These are phyloP conservation scores for Mugil cephalus DNA, from an alignment of 2,113 vertebrate genomes.

Conservation along the genomic window DNA sequence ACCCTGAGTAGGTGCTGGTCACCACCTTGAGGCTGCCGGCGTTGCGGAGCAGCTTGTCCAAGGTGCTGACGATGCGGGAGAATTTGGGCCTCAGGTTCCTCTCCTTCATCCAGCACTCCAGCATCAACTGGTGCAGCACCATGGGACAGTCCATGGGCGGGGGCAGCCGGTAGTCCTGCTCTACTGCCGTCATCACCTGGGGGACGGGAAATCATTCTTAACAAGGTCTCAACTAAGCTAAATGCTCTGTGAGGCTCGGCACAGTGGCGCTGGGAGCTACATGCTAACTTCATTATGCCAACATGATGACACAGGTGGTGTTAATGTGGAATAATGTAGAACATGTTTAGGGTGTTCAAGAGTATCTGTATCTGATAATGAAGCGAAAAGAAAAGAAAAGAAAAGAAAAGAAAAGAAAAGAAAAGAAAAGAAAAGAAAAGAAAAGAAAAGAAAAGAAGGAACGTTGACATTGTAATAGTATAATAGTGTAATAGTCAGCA, in stretches of 20 bases:
- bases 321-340: too few species aligned
- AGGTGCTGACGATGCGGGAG: conserved; percentile 95
- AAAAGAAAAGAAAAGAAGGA: too few species aligned
- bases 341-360: too few species aligned
- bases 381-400: too few species aligned
- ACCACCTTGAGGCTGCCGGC: conserved; percentile 98
- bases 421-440: too few species aligned
- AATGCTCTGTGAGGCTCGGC: not conserved
- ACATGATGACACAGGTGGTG: too few species aligned
- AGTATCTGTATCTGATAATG: too few species aligned
- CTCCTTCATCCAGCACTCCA: conserved; percentile 99
- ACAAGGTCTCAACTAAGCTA: not conserved
- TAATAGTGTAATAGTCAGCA: too few species aligned
- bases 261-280: too few species aligned
- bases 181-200: conserved; percentile 98
- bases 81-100: conserved; percentile 97
- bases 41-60: conserved; percentile 98
- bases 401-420: too few species aligned
- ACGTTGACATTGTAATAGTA: too few species aligned
- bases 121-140: conserved; percentile 97
- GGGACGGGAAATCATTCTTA: not conserved
- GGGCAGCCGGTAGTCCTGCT: conserved; percentile 97
- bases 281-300: too few species aligned
- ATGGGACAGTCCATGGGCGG: conserved; percentile 99
- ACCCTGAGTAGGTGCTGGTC: conserved; percentile 95